A percentile compares a stretch with the other conserved stretches of the same genome.
These are phyloP conservation scores for Biston betularia DNA, from an alignment of 2,888 invertebrate species.

Conservation along the genomic window DNA sequence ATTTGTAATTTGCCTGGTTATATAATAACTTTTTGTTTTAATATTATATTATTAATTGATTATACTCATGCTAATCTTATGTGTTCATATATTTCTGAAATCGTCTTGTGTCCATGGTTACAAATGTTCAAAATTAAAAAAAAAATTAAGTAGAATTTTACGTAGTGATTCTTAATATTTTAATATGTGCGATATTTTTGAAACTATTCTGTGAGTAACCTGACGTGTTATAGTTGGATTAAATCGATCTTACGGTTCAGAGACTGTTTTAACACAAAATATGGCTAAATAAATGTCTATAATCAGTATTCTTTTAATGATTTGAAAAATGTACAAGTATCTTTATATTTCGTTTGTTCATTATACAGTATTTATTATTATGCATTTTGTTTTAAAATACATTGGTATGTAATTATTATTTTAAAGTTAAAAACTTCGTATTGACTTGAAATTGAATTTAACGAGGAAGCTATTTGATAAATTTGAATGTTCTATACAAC, in stretches of 20 bases:
- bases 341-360: not conserved
- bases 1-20: not conserved
- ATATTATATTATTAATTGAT: not conserved
- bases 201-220: conserved; percentile 1
- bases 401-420: not conserved
- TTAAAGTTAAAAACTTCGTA: not conserved
- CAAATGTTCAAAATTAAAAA: no score
- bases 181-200: conserved; percentile 6
- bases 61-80: not conserved
- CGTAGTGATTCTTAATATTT: not conserved
- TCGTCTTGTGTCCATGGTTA: conserved; percentile 13
- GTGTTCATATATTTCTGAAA: conserved; percentile 32
- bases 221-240: not conserved
- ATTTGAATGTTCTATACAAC: not conserved
- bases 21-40: not conserved
- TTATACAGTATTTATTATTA: not conserved
- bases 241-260: not conserved
- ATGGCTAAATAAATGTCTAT: not conserved
- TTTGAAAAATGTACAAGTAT: not conserved
- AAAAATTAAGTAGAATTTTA: not conserved
- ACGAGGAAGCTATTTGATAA: conserved; percentile 3
- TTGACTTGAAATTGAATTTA: not conserved
- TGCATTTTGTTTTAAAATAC: conserved; percentile 3
- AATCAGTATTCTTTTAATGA: not conserved
- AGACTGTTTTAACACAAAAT: not conserved